Base-by-base conservation (phyloP, 1,140 invertebrate species). In the Dermatophagoides farinae region DNA sequence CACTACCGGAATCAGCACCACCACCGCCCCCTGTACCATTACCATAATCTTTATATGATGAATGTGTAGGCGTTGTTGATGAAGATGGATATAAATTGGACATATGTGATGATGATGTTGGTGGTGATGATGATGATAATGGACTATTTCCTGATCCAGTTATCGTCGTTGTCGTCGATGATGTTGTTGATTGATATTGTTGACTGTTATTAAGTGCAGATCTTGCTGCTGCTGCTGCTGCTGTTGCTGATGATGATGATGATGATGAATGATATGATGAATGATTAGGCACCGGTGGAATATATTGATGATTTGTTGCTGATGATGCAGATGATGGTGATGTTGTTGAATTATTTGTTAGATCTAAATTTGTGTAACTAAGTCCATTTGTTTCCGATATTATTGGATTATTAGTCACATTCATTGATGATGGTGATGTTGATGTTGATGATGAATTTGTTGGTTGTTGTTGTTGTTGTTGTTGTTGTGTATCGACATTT, bases 351-450 rank as follows among this genome's bases (percentile, higher is more conserved):
- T 12, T 31, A 22, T 18, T 39, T 6, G 10, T 61, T 10, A 23
- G 37, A 39, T 91, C 87, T 66, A 91, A 71, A 71, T 90, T 90
- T 0, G 87, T 90, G 70, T 91, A 91, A 69, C 86, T 87, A 46
- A 89, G 72, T 0, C 86, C 86, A 60, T 85, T 85, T 65, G 85
- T 82, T 0, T 84, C 82, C 65, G 81, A 86, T 52, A 88, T 87
- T 20, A 87, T 85, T 61, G 62, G 6, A 57, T 54, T 1, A 61
- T 59, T 37, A 61, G 25, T n/a, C 1, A 4, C 57, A 39, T 37
- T 57, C 6, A 31, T 55, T 55, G 50, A 38, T 52, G 2, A 14
- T 39, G 59, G 31, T 38, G 57, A 59, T 11, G 49, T 31, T 8
- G 31, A 31, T 31, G 31, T 31, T 31, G 50, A 38, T 52, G 2